Evolutionary conservation across 2,113 vertebrate genomes (phyloP).

Genomic region (Cyanistes caeruleus): DNA sequence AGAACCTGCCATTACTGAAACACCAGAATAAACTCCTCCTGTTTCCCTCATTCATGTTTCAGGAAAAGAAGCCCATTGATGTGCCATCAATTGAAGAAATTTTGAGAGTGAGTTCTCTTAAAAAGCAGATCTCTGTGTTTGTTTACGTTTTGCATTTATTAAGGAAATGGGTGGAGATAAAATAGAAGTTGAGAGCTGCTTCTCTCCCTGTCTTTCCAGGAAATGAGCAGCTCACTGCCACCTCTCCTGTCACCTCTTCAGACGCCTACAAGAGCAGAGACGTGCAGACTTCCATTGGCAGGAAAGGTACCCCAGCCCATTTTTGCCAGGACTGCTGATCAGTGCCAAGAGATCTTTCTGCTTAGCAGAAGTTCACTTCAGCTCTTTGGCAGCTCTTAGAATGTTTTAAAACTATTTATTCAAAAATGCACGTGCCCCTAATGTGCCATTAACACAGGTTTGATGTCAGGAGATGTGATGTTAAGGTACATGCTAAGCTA

Average conservation of each 20-base stretch:
- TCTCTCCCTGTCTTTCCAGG: background rate
- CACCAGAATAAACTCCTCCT: background rate
- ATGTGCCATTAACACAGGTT: background rate
- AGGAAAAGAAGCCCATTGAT: constrained; percentile 81
- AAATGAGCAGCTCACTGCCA: background rate
- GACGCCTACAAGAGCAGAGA: background rate
- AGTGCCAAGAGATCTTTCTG: background rate
- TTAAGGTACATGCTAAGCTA: background rate
- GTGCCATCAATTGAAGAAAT: constrained; percentile 87
- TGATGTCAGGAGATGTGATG: background rate
- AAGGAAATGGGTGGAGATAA: background rate
- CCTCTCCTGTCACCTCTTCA: too few relatives aligned
- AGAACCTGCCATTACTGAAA: background rate
- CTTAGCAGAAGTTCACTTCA: background rate
- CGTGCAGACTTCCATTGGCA: background rate
- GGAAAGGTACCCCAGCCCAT: background rate
- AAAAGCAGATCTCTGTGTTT: background rate
- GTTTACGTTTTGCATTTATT: background rate
- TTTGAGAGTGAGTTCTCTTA: constrained; percentile 80
- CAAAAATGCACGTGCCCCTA: background rate
- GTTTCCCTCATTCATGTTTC: background rate
- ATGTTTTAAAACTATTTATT: background rate
- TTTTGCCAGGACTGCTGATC: background rate
- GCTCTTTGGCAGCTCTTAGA: background rate
- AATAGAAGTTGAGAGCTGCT: background rate